Conservation (phyloP, 2,113 vertebrate genomes). For the Urocynchramus pylzowi region DNA sequence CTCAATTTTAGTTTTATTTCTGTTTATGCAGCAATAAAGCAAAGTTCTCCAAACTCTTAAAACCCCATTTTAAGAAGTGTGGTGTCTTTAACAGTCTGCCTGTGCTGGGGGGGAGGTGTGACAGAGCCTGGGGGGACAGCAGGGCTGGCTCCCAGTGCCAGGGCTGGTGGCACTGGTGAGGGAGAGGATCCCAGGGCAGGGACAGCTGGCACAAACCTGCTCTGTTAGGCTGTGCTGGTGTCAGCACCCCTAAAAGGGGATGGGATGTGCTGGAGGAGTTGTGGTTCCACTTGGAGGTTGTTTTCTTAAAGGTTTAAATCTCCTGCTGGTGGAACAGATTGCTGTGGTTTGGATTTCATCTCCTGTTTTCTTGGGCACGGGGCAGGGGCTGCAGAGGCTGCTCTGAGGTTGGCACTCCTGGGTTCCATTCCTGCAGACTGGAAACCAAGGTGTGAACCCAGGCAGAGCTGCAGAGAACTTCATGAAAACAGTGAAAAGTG, state of each 20-base stretch:
- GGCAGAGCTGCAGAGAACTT: neutral
- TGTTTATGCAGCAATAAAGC: neutral
- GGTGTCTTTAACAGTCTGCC: fast-evolving
- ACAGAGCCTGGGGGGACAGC: neutral
- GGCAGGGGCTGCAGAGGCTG: neutral
- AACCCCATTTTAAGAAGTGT: neutral
- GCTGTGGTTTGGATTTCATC: neutral
- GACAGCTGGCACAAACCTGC: fast-evolving
- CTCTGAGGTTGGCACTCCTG: neutral
- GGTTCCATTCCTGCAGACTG: neutral
- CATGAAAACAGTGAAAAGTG: neutral
- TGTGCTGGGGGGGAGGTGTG: neutral
- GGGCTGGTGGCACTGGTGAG: neutral
- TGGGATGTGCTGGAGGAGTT: fast-evolving
- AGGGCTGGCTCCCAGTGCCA: neutral
- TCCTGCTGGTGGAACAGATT: neutral
- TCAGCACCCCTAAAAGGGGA: fast-evolving
- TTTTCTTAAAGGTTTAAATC: neutral
- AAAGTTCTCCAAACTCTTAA: neutral
- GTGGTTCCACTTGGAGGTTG: neutral
- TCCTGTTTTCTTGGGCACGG: neutral
- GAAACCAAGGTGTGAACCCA: neutral
- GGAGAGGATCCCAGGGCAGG: neutral
- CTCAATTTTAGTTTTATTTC: neutral
- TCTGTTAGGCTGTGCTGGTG: neutral